Percentiles rank a stretch among this genome's conserved stretches.
Evolutionary conservation across 2,888 invertebrate species (phyloP).

Genomic region (Abrostola triplasia): DNA sequence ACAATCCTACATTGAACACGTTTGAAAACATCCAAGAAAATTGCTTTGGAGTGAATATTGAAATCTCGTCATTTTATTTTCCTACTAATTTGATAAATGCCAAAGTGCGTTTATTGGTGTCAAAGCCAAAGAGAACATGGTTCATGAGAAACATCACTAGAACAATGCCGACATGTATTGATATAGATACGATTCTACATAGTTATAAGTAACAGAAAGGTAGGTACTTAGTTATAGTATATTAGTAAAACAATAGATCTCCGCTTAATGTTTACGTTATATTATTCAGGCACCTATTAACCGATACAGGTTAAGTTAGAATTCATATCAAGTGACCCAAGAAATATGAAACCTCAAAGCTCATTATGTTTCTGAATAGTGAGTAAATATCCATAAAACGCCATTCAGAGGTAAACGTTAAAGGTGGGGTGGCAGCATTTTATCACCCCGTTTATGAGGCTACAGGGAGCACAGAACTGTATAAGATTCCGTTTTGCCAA

Average conservation of each 20-base stretch:
- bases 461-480: slow-evolving; percentile 66
- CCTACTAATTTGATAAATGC: too few relatives aligned
- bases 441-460: slow-evolving; percentile 75
- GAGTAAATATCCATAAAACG: slow-evolving; percentile 63
- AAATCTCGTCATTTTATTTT: neutral
- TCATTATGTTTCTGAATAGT: slow-evolving; percentile 61
- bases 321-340: slow-evolving; percentile 40
- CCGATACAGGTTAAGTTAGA: neutral
- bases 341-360: slow-evolving; percentile 52
- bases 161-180: too few relatives aligned
- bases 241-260: too few relatives aligned
- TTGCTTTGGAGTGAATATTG: neutral
- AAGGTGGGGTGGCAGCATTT: slow-evolving; percentile 69
- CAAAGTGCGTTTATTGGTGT: too few relatives aligned
- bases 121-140: too few relatives aligned
- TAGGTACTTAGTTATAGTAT: too few relatives aligned
- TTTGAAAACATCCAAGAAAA: neutral
- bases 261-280: too few relatives aligned
- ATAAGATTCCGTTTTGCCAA: slow-evolving; percentile 64
- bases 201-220: too few relatives aligned
- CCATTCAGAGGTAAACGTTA: slow-evolving; percentile 60
- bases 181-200: too few relatives aligned
- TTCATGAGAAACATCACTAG: too few relatives aligned
- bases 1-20: neutral
- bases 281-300: too few relatives aligned